Evolutionary conservation across 1,140 invertebrate species (phyloP).

Genomic region (Penaeus japonicus): DNA sequence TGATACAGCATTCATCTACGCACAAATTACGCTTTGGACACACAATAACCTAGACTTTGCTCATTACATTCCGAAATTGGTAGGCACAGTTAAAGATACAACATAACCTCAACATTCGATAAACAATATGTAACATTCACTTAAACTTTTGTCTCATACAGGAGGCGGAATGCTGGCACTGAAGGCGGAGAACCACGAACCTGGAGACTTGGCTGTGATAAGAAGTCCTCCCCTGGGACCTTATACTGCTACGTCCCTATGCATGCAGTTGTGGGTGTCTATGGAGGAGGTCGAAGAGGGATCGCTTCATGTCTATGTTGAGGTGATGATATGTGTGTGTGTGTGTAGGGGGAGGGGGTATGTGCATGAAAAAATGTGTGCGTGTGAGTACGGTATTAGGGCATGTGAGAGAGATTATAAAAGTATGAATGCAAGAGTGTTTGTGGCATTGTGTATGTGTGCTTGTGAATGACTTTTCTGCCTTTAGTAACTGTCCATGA

Average conservation of each 20-base stretch:
- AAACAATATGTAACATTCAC: too few species aligned
- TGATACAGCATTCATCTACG: too few species aligned
- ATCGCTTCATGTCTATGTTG: conserved; percentile 30
- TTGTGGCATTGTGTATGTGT: not conserved
- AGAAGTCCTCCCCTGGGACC: conserved; percentile 11
- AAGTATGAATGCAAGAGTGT: not conserved
- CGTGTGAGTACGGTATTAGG: not conserved
- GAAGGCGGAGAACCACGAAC: conserved; percentile 6
- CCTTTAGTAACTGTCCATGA: not conserved
- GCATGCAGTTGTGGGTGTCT: conserved; percentile 38
- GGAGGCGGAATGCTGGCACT: conserved; percentile 18
- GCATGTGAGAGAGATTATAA: too few species aligned
- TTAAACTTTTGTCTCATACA: not conserved
- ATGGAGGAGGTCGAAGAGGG: conserved; percentile 14
- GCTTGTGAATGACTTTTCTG: not conserved
- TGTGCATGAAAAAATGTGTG: not conserved
- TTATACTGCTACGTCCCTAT: conserved; percentile 4
- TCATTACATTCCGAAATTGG: too few species aligned
- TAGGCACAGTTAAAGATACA: not conserved
- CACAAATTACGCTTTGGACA: too few species aligned
- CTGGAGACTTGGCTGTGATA: conserved; percentile 25
- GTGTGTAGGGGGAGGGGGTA: not conserved
- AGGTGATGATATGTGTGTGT: not conserved
- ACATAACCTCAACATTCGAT: not conserved
- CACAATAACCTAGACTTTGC: too few species aligned